These are phyloP conservation scores for Centruroides vittatus DNA, from an alignment of 1,140 invertebrate genomes.

Conservation along the genomic window DNA sequence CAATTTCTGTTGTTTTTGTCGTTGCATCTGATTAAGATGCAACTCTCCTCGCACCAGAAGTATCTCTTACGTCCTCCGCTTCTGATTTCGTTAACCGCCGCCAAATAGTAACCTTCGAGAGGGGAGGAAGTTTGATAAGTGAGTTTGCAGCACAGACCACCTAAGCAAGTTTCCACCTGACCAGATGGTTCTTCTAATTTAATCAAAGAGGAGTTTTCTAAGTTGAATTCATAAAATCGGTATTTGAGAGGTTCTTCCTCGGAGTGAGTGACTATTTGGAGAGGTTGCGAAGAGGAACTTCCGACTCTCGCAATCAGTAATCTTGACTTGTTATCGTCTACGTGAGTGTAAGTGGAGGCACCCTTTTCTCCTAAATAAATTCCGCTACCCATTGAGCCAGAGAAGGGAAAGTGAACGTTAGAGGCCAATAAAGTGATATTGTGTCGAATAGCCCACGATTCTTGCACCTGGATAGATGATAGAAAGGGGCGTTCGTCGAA, in stretches of 20 bases:
- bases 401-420: slow-evolving; percentile 34
- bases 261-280: neutral
- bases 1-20: no score
- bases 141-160: slow-evolving; percentile 16
- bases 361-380: slow-evolving; percentile 9
- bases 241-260: neutral
- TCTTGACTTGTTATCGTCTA: neutral
- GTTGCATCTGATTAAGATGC: neutral
- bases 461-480: slow-evolving; percentile 33
- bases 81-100: neutral
- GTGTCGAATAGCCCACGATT: slow-evolving; percentile 36
- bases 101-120: neutral
- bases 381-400: slow-evolving; percentile 12
- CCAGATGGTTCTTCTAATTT: slow-evolving; percentile 1
- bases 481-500: slow-evolving; percentile 54
- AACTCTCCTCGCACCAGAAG: neutral
- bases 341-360: neutral
- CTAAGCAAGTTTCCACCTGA: slow-evolving; percentile 9
- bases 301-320: neutral
- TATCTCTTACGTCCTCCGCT: neutral
- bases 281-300: neutral
- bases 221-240: neutral
- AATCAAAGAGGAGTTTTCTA: neutral
- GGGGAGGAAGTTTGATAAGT: neutral
- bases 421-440: slow-evolving; percentile 42